Evolutionary conservation across 2,113 vertebrate species (phyloP).

Genomic region (Aegithalos caudatus): DNA sequence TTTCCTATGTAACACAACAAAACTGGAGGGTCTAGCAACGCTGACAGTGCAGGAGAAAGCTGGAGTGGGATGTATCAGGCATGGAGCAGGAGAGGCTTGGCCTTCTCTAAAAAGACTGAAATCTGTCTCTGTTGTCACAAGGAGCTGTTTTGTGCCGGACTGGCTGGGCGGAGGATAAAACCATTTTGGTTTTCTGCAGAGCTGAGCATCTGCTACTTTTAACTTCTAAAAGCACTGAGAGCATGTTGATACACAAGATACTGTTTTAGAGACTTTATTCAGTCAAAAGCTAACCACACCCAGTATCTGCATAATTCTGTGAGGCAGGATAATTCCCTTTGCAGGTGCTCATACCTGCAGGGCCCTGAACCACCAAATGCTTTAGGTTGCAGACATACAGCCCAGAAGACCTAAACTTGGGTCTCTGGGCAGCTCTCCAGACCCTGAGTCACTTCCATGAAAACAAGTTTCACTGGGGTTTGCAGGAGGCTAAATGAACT

Average conservation of each 20-base stretch:
- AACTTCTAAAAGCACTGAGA: background rate
- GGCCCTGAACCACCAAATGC: no score
- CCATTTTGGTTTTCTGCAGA: background rate
- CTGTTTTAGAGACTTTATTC: background rate
- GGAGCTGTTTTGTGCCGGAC: background rate
- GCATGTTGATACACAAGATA: background rate
- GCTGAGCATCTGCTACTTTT: background rate
- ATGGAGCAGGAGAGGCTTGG: background rate
- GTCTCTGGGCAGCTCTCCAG: background rate
- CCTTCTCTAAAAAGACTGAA: background rate
- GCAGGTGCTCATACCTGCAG: fast-evolving
- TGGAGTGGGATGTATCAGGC: background rate
- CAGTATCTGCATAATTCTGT: background rate
- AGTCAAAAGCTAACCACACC: background rate
- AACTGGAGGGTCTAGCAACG: background rate
- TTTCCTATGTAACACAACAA: background rate
- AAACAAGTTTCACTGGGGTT: background rate
- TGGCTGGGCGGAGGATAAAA: background rate
- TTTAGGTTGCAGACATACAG: background rate
- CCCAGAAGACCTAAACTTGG: background rate
- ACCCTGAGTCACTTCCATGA: background rate
- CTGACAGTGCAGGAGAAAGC: background rate
- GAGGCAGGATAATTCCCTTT: background rate
- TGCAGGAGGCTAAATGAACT: background rate
- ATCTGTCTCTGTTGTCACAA: background rate